These are phyloP conservation scores for Deilephila porcellus DNA, from an alignment of 2,888 invertebrate genomes.

Conservation along the genomic window DNA sequence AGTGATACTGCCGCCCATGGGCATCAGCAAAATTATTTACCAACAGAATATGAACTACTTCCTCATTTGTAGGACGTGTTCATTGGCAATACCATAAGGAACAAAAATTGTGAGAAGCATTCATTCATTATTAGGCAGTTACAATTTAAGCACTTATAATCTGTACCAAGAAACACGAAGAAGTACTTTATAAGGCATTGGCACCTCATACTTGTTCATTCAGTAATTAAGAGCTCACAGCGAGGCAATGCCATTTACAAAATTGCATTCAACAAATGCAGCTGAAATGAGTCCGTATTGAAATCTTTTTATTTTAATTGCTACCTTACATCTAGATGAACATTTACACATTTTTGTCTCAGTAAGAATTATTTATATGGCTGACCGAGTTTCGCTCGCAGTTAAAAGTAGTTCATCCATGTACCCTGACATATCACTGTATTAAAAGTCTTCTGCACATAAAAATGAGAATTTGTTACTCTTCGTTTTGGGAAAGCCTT, in stretches of 20 bases:
- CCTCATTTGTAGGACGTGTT: no score
- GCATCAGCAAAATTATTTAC: no score
- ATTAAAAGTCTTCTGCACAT: background rate
- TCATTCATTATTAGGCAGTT: no score
- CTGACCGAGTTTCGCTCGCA: constrained; percentile 4
- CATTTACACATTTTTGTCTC: constrained; percentile 9
- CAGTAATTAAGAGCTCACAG: no score
- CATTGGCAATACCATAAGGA: no score
- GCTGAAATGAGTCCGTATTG: background rate
- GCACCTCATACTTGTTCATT: no score
- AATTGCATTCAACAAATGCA: background rate
- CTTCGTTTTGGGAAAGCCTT: background rate
- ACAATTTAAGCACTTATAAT: no score
- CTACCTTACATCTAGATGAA: background rate
- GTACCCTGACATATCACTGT: background rate
- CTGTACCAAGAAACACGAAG: no score
- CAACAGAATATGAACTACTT: no score
- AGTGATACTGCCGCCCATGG: no score
- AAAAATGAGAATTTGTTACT: background rate
- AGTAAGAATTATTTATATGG: constrained; percentile 15
- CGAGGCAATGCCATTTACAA: background rate
- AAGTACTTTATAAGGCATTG: no score
- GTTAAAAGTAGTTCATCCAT: constrained; percentile 1
- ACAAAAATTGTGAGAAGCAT: no score
- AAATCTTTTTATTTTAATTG: background rate